phyloP scores from a whole-genome alignment of 1,140 invertebrate genomes.

The Drosophila tani region DNA sequence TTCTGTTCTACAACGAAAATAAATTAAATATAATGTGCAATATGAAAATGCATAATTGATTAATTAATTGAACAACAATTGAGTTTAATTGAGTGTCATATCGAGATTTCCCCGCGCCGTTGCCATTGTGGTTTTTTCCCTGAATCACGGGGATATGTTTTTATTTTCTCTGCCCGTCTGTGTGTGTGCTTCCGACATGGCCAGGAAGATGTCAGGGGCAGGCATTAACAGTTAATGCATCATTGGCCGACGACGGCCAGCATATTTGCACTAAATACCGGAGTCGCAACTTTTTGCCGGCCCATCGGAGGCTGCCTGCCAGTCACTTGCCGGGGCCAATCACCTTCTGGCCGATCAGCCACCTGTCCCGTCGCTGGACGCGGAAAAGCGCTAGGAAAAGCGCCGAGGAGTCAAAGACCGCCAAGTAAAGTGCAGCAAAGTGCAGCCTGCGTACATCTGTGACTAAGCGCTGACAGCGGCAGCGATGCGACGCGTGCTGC shows the following conservation, averaged over 20 bases:
- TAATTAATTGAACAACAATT: constrained; percentile 77
- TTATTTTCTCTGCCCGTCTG: constrained; percentile 1
- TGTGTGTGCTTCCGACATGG: constrained; percentile 47
- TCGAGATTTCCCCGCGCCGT: constrained; percentile 26
- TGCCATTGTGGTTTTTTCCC: constrained; percentile 25
- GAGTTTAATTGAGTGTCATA: constrained; percentile 74
- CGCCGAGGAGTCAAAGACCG: constrained; percentile 67
- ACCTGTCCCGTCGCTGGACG: constrained; percentile 57
- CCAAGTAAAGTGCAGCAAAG: constrained; percentile 26
- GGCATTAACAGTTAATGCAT: constrained; percentile 64
- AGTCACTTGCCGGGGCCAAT: constrained; percentile 56
- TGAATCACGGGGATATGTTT: constrained; percentile 7
- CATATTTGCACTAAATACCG: constrained; percentile 67
- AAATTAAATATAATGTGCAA: constrained; percentile 27
- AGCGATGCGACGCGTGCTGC: constrained; percentile 55
- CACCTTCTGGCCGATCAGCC: constrained; percentile 52
- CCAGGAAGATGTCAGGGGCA: constrained; percentile 46
- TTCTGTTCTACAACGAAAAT: constrained; percentile 14
- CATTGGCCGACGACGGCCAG: constrained; percentile 7
- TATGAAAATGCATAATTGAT: constrained; percentile 71
- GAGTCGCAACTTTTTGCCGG: constrained; percentile 43
- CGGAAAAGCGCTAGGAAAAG: constrained; percentile 41
- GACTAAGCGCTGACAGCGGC: constrained; percentile 44
- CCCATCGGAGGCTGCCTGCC: constrained; percentile 26
- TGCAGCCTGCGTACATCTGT: constrained; percentile 23